Evolutionary conservation across 2,113 vertebrate genomes (phyloP).

Genomic region (Crotalus helleri): DNA sequence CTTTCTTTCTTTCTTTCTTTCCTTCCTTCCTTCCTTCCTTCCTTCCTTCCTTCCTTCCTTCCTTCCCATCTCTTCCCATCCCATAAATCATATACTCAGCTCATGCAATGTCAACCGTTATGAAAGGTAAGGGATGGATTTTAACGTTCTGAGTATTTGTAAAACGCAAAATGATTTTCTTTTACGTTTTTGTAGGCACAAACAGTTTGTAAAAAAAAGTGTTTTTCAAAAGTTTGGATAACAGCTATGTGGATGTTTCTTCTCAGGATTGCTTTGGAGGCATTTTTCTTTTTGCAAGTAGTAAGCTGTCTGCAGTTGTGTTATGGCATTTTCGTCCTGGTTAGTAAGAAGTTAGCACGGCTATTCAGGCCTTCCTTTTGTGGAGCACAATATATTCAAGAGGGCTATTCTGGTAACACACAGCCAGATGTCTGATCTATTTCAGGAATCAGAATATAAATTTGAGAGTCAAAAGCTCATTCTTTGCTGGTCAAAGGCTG

Average conservation of each 20-base stretch:
- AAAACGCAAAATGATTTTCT: not conserved
- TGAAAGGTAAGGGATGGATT: not conserved
- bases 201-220: not conserved
- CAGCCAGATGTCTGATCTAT: not conserved
- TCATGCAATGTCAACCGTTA: not conserved
- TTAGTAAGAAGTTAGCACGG: not conserved
- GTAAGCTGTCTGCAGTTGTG: not conserved
- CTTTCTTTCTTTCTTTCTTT: too few relatives aligned
- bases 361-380: not conserved
- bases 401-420: not conserved
- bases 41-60: too few relatives aligned
- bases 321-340: not conserved
- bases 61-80: too few relatives aligned
- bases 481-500: not conserved
- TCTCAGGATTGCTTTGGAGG: not conserved
- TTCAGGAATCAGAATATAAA: not conserved
- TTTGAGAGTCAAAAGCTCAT: not conserved
- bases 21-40: rapidly evolving
- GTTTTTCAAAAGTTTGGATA: not conserved
- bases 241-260: not conserved
- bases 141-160: not conserved
- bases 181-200: not conserved
- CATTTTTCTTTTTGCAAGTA: not conserved
- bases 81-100: not conserved
- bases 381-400: not conserved